Base-by-base conservation (phyloP, 2,797 vertebrate species). In the Catostomus latipinnis region DNA sequence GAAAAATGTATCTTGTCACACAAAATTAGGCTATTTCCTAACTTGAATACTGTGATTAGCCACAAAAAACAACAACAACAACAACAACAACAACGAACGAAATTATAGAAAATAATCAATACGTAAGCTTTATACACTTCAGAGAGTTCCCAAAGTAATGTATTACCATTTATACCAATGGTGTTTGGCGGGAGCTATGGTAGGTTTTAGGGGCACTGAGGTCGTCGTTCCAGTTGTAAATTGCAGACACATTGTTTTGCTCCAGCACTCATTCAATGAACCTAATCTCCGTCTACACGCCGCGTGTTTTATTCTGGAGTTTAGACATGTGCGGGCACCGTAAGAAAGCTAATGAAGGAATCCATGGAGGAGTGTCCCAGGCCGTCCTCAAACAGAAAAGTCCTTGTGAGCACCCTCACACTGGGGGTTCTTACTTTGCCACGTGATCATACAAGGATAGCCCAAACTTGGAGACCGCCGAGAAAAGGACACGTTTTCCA, bases 341-440 rank as follows among this genome's bases (percentile, higher is more conserved):
- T 54, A 54, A 63, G 52, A 72, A 48, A 58, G 60, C 57, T 50
- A 34, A 9, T 43, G 52, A 48, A 48, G 13, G 4, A 69, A 75
- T 54, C 79, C 58, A 68, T 56, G 73, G 62, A 62, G 22, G 67
- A 76, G 72, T 72, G 16, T 78, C 54, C 18, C 48, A 75, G 45
- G 66, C 66, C 49, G 74, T 80, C 63, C 73, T 82, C 46, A 83
- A 87, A 87, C 84, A 87, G 82, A 87, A 82, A 71, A 61, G 63
- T 60, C 22, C 81, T 85, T 87, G 82, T 85, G 73, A 77, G 79
- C 76, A 48, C 63, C 10, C 62, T 62, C 70, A 67, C 85, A 65
- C 58, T 74, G 70, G 81, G 76, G 78, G 78, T 49, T 67, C 61
- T 67, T 56, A 9, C 74, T 73, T 61, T 3, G 65, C 61, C 86